These are phyloP conservation scores for Gryllus bimaculatus DNA, from an alignment of 1,140 invertebrate genomes.

Conservation along the genomic window DNA sequence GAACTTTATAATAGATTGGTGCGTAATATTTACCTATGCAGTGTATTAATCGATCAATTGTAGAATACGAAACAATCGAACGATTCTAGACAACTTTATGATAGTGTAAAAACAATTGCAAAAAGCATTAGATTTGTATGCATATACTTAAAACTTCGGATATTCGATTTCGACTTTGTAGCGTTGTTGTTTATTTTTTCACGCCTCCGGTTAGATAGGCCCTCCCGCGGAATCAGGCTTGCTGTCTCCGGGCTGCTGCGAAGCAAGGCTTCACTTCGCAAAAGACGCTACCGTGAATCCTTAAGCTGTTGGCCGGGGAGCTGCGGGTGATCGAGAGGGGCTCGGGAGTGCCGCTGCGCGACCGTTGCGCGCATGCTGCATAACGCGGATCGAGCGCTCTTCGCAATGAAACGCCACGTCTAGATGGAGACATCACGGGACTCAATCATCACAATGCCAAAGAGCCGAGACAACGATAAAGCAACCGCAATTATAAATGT, in stretches of 20 bases:
- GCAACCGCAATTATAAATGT: too few relatives aligned
- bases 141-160: background rate
- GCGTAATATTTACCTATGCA: background rate
- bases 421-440: too few relatives aligned
- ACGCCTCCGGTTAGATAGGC: background rate
- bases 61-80: background rate
- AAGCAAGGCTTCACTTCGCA: background rate
- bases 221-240: background rate
- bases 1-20: background rate
- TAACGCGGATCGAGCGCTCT: too few relatives aligned
- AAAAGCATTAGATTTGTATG: constrained; percentile 1
- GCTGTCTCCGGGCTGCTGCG: background rate
- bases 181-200: constrained; percentile 2
- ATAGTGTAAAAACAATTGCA: background rate
- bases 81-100: background rate
- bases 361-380: too few relatives aligned
- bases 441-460: too few relatives aligned
- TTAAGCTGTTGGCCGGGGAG: too few relatives aligned
- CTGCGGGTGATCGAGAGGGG: too few relatives aligned
- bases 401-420: too few relatives aligned
- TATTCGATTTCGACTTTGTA: background rate
- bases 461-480: too few relatives aligned
- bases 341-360: too few relatives aligned
- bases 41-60: background rate
- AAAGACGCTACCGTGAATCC: background rate